Base-by-base conservation (phyloP, 2,888 invertebrate genomes). In the Bombylius discolor region DNA sequence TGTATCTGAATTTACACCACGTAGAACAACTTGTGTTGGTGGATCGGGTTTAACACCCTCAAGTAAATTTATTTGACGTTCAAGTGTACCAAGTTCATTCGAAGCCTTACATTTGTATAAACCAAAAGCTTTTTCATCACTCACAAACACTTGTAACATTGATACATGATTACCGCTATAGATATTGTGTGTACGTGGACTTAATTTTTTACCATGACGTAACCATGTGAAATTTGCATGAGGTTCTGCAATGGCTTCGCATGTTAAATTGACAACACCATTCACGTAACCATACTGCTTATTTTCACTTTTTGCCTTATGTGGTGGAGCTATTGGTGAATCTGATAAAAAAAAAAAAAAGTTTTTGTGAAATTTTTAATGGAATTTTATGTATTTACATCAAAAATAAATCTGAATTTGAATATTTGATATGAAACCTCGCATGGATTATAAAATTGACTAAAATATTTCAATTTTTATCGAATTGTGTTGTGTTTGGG, bases 181-280 rank as follows among this genome's bases (percentile, higher is more conserved):
- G 58, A 75, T 68, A 57, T 61, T 63, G 62, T 70, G 65, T 56
- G 63, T 59, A 61, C 68, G 64, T 56, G 69, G 66, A 59, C 68
- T 67, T 48, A 68, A 64, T 62, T 72, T 69, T 63, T 70, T 66
- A 59, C 67, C 65, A 57, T 68, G 66, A 55, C 69, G 70, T 54
- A 65, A 67, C 81, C 81, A 80, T 51, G 72, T 73, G 62, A 80
- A 80, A 51, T 71, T 74, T n/a, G 80, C 77, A 14, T 74, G 70
- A 1, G 81, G 81, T 64, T 78, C 78, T 6, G 78, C 78, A 59
- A 76, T 73, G 53, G 77, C 80, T 64, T 77, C 72, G 69, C 83
- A 83, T 13, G 78, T 78, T 57, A 84, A 72, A 66, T 80, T 79
- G 4, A 77, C 78, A 39, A 69, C 71, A 23, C 81, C 81, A 47